These are phyloP conservation scores for Lacanobia wlatinum DNA, from an alignment of 2,888 invertebrate species.

Conservation along the genomic window DNA sequence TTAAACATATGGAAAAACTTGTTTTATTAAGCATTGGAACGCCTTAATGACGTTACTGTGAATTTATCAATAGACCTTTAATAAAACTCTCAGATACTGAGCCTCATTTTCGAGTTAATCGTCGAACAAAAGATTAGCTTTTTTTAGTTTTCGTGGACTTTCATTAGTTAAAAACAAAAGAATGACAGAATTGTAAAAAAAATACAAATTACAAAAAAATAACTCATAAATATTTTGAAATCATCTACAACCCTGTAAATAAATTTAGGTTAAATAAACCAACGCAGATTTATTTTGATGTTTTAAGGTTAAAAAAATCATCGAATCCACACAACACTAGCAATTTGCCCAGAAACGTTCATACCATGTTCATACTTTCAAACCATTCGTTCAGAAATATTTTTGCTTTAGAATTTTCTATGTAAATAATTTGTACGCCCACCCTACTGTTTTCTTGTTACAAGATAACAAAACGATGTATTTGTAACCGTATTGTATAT, in stretches of 20 bases:
- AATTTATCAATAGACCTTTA: background rate
- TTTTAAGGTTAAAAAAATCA: background rate
- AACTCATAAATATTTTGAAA: background rate
- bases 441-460: too few species aligned
- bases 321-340: constrained; percentile 5
- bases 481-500: too few species aligned
- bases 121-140: background rate
- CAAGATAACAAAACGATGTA: too few species aligned
- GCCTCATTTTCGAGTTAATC: background rate
- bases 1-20: too few species aligned
- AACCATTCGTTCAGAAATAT: constrained; percentile 11
- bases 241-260: too few species aligned
- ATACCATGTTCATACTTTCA: background rate
- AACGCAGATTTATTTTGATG: too few species aligned
- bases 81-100: background rate
- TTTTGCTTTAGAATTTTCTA: too few species aligned
- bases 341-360: background rate
- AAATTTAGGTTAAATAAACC: too few species aligned
- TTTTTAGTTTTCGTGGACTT: too few species aligned
- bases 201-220: background rate
- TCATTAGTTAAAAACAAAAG: background rate
- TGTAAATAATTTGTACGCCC: too few species aligned
- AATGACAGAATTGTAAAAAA: background rate
- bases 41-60: background rate
- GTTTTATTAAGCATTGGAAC: background rate